phyloP scores from a whole-genome alignment of 2,797 vertebrate species.

The Thamnophis elegans region DNA sequence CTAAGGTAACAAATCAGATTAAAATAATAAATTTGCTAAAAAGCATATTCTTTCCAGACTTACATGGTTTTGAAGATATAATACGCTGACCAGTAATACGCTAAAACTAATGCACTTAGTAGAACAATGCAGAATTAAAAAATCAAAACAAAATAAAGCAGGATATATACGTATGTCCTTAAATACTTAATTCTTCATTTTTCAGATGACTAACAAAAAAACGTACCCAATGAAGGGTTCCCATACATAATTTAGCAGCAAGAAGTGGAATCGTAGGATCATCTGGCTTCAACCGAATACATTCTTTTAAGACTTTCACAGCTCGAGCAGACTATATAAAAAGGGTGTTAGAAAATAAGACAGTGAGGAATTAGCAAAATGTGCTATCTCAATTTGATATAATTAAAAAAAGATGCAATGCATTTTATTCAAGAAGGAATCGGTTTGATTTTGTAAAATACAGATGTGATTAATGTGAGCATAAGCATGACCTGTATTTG shows the following conservation, averaged over 20 bases:
- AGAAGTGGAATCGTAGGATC: conserved; percentile 95
- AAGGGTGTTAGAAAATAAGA: conserved; percentile 50
- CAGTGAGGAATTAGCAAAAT: conserved; percentile 27
- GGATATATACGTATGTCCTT: not conserved
- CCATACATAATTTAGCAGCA: conserved; percentile 95
- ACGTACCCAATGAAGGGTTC: conserved; percentile 95
- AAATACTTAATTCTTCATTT: not conserved
- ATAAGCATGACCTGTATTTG: not conserved
- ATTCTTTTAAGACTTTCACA: conserved; percentile 95
- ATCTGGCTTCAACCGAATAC: conserved; percentile 92
- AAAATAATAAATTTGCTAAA: not conserved
- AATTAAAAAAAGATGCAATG: not conserved
- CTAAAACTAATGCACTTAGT: not conserved
- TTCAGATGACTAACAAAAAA: conserved; percentile 6
- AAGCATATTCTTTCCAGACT: not conserved
- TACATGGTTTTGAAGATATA: not conserved
- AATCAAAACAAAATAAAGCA: not conserved
- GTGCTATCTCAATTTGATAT: conserved; percentile 3
- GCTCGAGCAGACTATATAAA: conserved; percentile 87
- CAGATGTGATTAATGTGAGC: not conserved
- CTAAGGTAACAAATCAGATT: not conserved
- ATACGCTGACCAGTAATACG: not conserved
- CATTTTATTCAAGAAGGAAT: not conserved
- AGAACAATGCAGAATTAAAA: not conserved
- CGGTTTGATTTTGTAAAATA: not conserved